Conservation (phyloP, 2,113 vertebrate genomes). For the Sus scrofa region T2T-Sscrofa CM000824.6:202685001-202685500, state of each 20-base stretch:
- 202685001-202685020: slow-evolving; percentile 16
- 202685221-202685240: slow-evolving; percentile 40
- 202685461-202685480: slow-evolving; percentile 40
- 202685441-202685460: not conserved
- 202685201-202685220: not conserved
- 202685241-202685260: not conserved
- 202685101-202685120: slow-evolving; percentile 6
- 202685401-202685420: not conserved
- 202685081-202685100: slow-evolving; percentile 58
- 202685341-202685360: not conserved
- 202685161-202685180: not conserved
- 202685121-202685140: slow-evolving; percentile 61
- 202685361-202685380: not conserved
- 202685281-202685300: not conserved
- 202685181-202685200: not conserved
- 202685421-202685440: slow-evolving; percentile 21
- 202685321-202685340: not conserved
- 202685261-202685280: not conserved
- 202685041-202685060: slow-evolving; percentile 37
- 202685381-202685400: not conserved
- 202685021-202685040: slow-evolving; percentile 54
- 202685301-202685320: not conserved
- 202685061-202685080: slow-evolving; percentile 18
- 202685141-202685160: not conserved
- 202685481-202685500: not conserved